Evolutionary conservation across 2,888 invertebrate species (phyloP), one percentile per base, ranked within the genome.

Genomic region (Cosmorhoe ocellata): DNA sequence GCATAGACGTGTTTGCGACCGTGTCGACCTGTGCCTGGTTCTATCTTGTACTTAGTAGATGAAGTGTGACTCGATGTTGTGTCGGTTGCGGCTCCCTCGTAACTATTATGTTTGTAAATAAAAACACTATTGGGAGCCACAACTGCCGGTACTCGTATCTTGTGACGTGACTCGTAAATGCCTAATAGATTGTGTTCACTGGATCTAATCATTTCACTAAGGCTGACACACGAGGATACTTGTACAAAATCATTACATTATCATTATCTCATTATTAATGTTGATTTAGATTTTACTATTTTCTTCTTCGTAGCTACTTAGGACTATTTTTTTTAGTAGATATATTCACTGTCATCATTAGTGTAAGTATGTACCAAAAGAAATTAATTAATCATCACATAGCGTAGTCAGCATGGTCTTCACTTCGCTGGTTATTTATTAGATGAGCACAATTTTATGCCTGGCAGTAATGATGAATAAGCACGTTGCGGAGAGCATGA

Each of bases 1-100:
- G 88, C 79, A 84, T 81, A 81, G 79, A 79, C 83, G 84, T 84
- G 84, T 87, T 87, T 89, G 89, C 89, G 82, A 85, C 88, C 89
- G 89, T 89, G 89, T 87, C 89, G 86, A 84, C 79, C 80, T 88
- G 80, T 87, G 86, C 79, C 70, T 83, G 79, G 77, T 70, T 73
- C 64, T 79, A 74, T 75, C 69, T 73, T 74, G 75, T 24, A 18
- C 5, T 18, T 77, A 69, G 76, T 76, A 76, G 76, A 74, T 73
- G 70, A 33, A 65, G 61, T 70, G 63, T 71, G 69, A 67, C 66
- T 77, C 61, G 61, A 71, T 76, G 76, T 81, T 69, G 62, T 67
- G 59, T 57, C 61, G 64, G 75, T 70, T 68, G 66, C 71, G 75
- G 67, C 65, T 71, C 69, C 73, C 67, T 58, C 13, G 63, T 52